Base-by-base conservation (phyloP, 2,888 invertebrate species). In the Adelphocoris suturalis region DNA sequence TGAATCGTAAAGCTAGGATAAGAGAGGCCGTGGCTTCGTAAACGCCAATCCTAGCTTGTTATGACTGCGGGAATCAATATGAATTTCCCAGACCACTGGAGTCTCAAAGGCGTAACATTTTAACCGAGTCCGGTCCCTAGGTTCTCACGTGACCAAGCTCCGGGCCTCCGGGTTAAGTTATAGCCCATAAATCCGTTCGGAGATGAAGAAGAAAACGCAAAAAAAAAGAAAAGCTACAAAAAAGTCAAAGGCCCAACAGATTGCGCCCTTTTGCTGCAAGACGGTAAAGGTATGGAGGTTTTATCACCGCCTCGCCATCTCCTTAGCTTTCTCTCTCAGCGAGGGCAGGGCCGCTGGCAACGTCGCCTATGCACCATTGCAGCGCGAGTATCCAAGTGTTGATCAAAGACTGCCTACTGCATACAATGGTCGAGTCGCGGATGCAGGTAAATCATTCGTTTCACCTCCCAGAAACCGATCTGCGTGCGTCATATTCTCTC, bases 191-290 rank as follows among this genome's bases (percentile, higher is more conserved):
- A 78, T 78, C 78, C 19, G 37, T 37, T 78, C 37, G 13, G 78
- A 78, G 78, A 47, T 78, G 47, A 47, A 78, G 78, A 78, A 78
- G 47, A 47, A 78, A 4, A 78, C 37, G 19, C 2, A 46, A n/a
- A 19, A 7, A 14, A 37, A 78, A 78, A 78, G 37, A 13, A 23
- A 68, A 23, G 9, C 23, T 19, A 19, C 9, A 68, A 19, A 68
- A 76, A 78, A 46, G 47, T 46, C 78, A n/a, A 47, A 78, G 78
- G 14, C 78, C 78, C 46, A 78, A 19, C 78, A 78, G 78, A 78
- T 78, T 78, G 78, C 47, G 78, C 78, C 46, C 46, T 78, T 68
- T 47, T n/a, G n/a, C 19, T 46, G 78, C 46, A 78, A 78, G 78
- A 78, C 46, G 78, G 37, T 46, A 78, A 78, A 78, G 78, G 46